A percentile compares a stretch with the other conserved stretches of the same genome.
Evolutionary conservation across 1,140 invertebrate genomes (phyloP).

Genomic region (Drosophila malerkotliana): DNA sequence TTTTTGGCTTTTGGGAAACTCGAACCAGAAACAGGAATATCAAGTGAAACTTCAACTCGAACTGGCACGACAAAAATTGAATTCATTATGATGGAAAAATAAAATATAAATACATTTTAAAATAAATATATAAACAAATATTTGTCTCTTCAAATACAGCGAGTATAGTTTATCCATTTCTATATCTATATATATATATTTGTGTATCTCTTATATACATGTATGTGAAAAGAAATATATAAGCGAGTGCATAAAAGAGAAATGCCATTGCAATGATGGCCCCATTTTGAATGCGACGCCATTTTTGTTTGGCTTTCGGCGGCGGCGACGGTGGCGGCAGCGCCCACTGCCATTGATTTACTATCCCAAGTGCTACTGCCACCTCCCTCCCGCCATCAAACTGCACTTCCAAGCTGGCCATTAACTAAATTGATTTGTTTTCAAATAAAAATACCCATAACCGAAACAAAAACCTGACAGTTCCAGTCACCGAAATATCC

Average conservation of each 20-base stretch:
- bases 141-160: not conserved
- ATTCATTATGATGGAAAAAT: slow-evolving; percentile 55
- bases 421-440: slow-evolving; percentile 65
- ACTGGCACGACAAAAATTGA: slow-evolving; percentile 46
- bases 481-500: not conserved
- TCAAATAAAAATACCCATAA: slow-evolving; percentile 34
- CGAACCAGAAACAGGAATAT: slow-evolving; percentile 20
- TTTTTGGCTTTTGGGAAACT: slow-evolving; percentile 11
- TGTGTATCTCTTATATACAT: slow-evolving; percentile 28
- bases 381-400: not conserved
- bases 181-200: slow-evolving; percentile 31
- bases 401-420: slow-evolving; percentile 36
- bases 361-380: slow-evolving; percentile 20
- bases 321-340: not conserved
- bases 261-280: slow-evolving; percentile 39
- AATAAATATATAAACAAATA: slow-evolving; percentile 1
- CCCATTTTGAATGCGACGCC: slow-evolving; percentile 26
- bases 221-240: slow-evolving; percentile 10
- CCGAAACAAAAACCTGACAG: slow-evolving; percentile 22
- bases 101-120: slow-evolving; percentile 29
- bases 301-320: slow-evolving; percentile 47
- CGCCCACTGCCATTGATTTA: slow-evolving; percentile 48
- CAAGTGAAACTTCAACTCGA: slow-evolving; percentile 15
- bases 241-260: slow-evolving; percentile 5
- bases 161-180: slow-evolving; percentile 46